These are phyloP conservation scores for Girardia tigrina DNA, from an alignment of 2,888 invertebrate species.

Conservation along the genomic window DNA sequence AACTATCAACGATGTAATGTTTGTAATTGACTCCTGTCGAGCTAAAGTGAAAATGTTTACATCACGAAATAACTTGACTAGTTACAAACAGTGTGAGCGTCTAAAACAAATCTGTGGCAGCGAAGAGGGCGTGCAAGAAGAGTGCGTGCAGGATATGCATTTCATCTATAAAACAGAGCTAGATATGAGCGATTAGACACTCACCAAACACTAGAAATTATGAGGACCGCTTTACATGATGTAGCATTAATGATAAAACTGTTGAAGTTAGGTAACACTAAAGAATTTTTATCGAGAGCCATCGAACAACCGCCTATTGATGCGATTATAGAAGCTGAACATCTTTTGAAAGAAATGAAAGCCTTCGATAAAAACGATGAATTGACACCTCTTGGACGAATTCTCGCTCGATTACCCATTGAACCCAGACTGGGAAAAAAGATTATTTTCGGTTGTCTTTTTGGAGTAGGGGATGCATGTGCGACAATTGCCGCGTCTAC, in stretches of 20 bases:
- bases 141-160: conserved; percentile 79
- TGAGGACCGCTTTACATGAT: conserved; percentile 87
- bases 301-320: conserved; percentile 91
- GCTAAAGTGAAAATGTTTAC: conserved; percentile 93
- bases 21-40: conserved; percentile 89
- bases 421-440: conserved; percentile 91
- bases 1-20: conserved; percentile 94
- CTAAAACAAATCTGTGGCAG: conserved; percentile 82
- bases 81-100: conserved; percentile 86
- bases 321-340: conserved; percentile 93
- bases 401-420: conserved; percentile 80
- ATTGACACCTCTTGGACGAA: conserved; percentile 77
- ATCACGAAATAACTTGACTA: conserved; percentile 94
- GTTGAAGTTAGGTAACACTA: conserved; percentile 73
- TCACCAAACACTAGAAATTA: conserved; percentile 89
- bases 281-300: conserved; percentile 76
- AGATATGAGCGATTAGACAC: conserved; percentile 53
- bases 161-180: conserved; percentile 63
- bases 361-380: conserved; percentile 74
- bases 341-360: conserved; percentile 67
- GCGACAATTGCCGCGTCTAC: conserved; percentile 87
- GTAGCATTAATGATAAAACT: conserved; percentile 77
- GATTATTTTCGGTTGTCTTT: conserved; percentile 71
- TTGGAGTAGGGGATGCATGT: conserved; percentile 70
- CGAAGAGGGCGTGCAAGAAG: conserved; percentile 85